Conservation (phyloP, 2,888 invertebrate genomes). For the Saturnia pavonia region DNA sequence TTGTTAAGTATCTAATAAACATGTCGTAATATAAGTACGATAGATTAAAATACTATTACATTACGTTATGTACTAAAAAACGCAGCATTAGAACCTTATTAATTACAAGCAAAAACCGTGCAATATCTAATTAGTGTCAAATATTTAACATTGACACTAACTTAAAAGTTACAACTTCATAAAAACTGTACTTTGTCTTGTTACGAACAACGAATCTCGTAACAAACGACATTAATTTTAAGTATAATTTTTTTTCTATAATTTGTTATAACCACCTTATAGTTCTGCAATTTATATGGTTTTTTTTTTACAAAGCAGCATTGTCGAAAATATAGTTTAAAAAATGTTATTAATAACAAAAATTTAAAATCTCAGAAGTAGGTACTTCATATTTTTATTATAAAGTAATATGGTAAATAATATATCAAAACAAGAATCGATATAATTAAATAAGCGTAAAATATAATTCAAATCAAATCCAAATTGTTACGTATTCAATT, state of each 20-base stretch:
- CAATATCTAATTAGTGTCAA: constrained; percentile 34
- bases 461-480: background rate
- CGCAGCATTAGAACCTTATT: background rate
- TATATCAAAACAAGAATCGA: too few relatives aligned
- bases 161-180: background rate
- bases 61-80: background rate
- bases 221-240: background rate
- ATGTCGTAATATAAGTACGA: too few relatives aligned
- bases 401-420: background rate
- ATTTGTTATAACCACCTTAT: too few relatives aligned
- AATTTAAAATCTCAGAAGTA: too few relatives aligned
- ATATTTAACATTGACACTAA: constrained; percentile 49
- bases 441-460: background rate
- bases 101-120: constrained; percentile 26
- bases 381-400: background rate
- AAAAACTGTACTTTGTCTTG: background rate
- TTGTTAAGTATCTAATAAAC: too few relatives aligned
- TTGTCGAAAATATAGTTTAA: too few relatives aligned
- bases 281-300: too few relatives aligned
- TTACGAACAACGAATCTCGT: background rate
- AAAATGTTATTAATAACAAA: too few relatives aligned
- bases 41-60: background rate
- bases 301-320: too few relatives aligned
- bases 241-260: background rate
- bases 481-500: constrained; percentile 3